Evolutionary conservation across 2,113 vertebrate genomes (phyloP), one percentile per base, ranked within the genome.

Genomic region (Chloroceryle aenea): DNA sequence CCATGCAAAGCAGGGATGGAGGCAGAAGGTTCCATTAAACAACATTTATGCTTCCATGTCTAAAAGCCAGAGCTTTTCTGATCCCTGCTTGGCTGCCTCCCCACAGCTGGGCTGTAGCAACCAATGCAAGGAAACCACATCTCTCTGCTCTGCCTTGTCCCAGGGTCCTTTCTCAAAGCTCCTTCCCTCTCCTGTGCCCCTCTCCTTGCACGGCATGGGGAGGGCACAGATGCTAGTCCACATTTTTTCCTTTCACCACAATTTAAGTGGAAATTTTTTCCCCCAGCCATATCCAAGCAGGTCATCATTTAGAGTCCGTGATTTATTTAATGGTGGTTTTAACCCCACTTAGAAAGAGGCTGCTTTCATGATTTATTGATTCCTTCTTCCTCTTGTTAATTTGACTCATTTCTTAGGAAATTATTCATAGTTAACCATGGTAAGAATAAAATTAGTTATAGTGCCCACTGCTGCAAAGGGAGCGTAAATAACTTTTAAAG

Each of bases 381-480:
- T 98, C 91, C 94, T 98, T 97, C 97, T 97, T 98, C 97, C 95
- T 76, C 97, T 97, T 96, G 96, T 97, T 98, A 98, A 98, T 98
- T 98, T 98, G 97, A 97, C 96, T 98, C 97, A 96, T 98, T 98
- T 97, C 97, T 97, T 98, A 97, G 97, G 96, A 98, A 98, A 98
- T 98, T 98, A 98, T 98, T 98, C 97, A 98, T 97, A 94, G 96
- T 96, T 98, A 98, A 98, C 98, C 98, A 98, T 18, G 76, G 96
- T 93, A 96, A 97, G 98, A 98, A 98, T 95, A 98, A 98, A 98
- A 98, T 98, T 97, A 97, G 96, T 93, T 97, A 97, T 97, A 96
- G 96, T 97, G 79, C 97, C 96, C 95, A 95, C 95, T 97, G 97
- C 97, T 97, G 96, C 96, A 98, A 97, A 96, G 90, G 94, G 97